Evolutionary conservation across 2,888 invertebrate species (phyloP).

Genomic region (Chrysotoxum bicinctum): DNA sequence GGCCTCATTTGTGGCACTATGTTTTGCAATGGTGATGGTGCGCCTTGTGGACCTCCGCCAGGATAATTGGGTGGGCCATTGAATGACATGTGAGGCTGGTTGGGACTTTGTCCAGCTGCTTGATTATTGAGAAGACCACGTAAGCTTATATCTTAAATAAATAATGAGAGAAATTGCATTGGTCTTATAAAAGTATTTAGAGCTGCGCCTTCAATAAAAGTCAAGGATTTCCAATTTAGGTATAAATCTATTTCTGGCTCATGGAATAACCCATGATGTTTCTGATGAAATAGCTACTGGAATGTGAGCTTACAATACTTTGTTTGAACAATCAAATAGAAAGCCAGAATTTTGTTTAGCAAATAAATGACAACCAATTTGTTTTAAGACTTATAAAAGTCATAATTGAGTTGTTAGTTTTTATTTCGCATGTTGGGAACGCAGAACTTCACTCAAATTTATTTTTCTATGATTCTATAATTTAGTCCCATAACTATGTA

Average conservation of each 20-base stretch:
- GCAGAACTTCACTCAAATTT: not conserved
- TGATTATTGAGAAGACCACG: constrained; percentile 81
- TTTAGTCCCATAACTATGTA: not conserved
- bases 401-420: not conserved
- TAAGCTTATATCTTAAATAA: constrained; percentile 80
- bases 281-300: not conserved
- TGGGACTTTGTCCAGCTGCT: constrained; percentile 80
- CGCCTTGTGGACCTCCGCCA: constrained; percentile 79
- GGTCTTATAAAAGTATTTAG: constrained; percentile 54
- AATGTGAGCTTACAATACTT: not conserved
- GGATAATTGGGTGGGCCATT: constrained; percentile 80
- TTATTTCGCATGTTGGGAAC: not conserved
- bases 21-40: constrained; percentile 80
- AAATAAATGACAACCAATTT: not conserved
- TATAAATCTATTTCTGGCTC: constrained; percentile 4
- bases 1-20: constrained; percentile 80
- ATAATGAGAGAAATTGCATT: constrained; percentile 59
- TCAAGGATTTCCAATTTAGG: constrained; percentile 11
- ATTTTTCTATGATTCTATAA: not conserved
- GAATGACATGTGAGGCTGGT: constrained; percentile 79
- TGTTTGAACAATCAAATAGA: not conserved
- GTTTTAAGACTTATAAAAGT: not conserved
- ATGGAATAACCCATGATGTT: not conserved
- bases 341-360: not conserved
- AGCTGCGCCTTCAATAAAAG: constrained; percentile 49